Conservation (phyloP, 2,113 vertebrate species). For the Oplegnathus fasciatus region DNA sequence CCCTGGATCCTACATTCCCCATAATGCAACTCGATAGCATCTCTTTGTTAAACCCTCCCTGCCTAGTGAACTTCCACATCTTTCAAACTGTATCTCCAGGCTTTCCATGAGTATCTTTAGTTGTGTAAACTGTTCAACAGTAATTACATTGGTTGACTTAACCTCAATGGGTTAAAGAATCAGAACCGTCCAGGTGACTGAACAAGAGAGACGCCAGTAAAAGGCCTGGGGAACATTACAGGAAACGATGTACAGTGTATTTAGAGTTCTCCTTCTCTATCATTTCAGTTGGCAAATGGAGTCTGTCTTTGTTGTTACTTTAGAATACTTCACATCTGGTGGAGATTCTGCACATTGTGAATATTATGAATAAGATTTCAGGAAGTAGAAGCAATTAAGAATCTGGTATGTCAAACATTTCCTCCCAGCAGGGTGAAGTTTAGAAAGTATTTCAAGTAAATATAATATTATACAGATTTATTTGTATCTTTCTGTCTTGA, state of each 20-base stretch:
- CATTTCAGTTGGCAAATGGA: background rate
- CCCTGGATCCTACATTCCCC: conserved; percentile 9
- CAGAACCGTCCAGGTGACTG: background rate
- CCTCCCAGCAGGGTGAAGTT: background rate
- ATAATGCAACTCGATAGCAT: background rate
- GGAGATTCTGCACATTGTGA: background rate
- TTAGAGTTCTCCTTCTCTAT: background rate
- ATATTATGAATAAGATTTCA: background rate
- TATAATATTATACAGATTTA: background rate
- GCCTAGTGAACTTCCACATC: background rate
- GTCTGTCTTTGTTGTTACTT: background rate
- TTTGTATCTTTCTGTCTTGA: no score
- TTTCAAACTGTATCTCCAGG: background rate
- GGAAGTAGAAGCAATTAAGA: background rate
- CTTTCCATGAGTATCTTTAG: background rate
- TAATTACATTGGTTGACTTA: background rate
- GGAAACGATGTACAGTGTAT: background rate
- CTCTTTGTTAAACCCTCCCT: background rate
- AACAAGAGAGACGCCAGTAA: background rate
- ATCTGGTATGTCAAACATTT: background rate
- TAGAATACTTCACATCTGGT: background rate
- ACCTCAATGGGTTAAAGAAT: background rate
- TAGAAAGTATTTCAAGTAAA: background rate
- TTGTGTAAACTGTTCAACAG: background rate
- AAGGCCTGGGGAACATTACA: background rate